Base-by-base conservation (phyloP, 2,113 vertebrate genomes). In the Camelus bactrianus region DNA sequence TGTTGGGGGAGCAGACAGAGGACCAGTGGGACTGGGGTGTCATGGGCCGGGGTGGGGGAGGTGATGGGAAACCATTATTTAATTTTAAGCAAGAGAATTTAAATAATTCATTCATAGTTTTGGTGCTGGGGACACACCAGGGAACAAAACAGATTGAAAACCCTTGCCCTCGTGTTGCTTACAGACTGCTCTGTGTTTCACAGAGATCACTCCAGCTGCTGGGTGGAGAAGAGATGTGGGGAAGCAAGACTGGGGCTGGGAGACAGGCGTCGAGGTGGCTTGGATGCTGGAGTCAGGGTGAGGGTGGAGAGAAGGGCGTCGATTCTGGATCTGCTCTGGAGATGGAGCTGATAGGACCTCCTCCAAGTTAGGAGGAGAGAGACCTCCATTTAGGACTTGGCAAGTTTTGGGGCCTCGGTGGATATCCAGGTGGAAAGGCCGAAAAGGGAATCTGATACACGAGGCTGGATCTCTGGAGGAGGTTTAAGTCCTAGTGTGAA, bases 1-100 rank as follows among this genome's bases (percentile, higher is more conserved):
- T 35, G 19, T 30, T 58, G 64, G 75, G 54, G 19, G 38, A 92
- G 48, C 48, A 54, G 91, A 46, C 72, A 16, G 38, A 93, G 64
- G 54, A 64, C 73, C 54, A 16, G 0, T 20, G 69, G 13, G 24
- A 52, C 54, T 35, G 48, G 38, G 76, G 42, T 54, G 32, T 19
- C 20, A 0, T 38, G 88, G 54, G 60, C 12, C 6, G 4, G 32
- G 32, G 52, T 9, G 65, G 64, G 50, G 22, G n/a, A 48, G 54
- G 3, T 52, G 46, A 48, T 56, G n/a, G n/a, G 76, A 89, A 73
- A 38, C 52, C 72, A 38, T 93, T 91, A 58, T 54, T 79, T 81
- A 50, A 50, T 89, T 76, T 90, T 85, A 70, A 93, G 82, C 81
- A 69, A 62, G 91, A 42, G 70, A 62, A 65, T 81, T 77, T 42